A percentile compares a stretch with the other conserved stretches of the same genome.
phyloP scores from a whole-genome alignment of 1,140 invertebrate genomes.

The Drosophila biarmipes region DNA sequence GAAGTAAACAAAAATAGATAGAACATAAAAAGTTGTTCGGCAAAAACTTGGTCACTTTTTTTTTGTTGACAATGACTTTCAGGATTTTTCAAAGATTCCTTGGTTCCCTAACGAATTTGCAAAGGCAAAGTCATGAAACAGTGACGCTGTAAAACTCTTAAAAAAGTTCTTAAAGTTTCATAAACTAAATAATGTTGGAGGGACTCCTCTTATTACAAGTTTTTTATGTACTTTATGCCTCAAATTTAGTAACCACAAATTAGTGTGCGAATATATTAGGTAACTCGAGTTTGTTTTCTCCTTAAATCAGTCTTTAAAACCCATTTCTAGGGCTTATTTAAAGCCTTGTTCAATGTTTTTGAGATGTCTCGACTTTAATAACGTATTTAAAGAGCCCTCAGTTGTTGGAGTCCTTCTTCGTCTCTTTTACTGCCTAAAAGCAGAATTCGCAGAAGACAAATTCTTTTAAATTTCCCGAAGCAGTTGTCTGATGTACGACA shows the following conservation, averaged over 20 bases:
- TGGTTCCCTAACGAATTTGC: not conserved
- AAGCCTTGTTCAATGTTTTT: no score
- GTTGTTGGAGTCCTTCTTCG: not conserved
- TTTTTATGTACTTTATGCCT: not conserved
- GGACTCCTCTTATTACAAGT: not conserved
- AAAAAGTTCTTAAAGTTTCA: not conserved
- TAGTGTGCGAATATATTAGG: no score
- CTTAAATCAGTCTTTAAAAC: no score
- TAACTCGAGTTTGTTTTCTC: no score
- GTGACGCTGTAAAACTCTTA: conserved; percentile 1
- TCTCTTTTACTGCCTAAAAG: not conserved
- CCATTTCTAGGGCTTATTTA: not conserved
- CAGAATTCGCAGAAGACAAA: not conserved
- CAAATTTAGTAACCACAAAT: no score
- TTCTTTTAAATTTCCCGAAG: conserved; percentile 12
- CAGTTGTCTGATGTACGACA: not conserved
- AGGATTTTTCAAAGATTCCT: not conserved
- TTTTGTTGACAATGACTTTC: not conserved
- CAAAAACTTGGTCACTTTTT: not conserved
- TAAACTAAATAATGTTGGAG: not conserved
- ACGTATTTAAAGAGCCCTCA: not conserved
- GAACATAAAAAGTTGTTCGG: not conserved
- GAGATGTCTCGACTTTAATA: not conserved
- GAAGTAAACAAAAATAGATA: not conserved
- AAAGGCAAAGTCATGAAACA: not conserved